Conservation (phyloP, 2,888 invertebrate species). For the Drosophila neutralis region DNA sequence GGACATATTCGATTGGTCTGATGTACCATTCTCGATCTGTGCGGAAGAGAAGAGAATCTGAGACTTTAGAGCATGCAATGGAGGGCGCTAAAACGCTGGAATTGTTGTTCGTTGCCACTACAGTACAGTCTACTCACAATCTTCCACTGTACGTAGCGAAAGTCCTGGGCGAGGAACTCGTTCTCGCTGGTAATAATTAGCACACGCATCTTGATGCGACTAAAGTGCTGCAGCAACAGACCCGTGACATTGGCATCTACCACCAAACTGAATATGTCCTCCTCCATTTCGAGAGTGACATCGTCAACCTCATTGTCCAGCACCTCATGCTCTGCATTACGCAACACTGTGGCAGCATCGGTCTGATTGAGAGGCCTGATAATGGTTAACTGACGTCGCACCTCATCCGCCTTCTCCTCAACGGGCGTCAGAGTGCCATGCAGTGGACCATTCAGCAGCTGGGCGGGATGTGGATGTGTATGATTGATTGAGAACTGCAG, state of each 20-base stretch:
- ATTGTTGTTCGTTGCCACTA: conserved; percentile 30
- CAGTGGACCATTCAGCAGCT: conserved; percentile 62
- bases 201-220: conserved; percentile 81
- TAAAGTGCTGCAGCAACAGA: conserved; percentile 81
- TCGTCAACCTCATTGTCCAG: conserved; percentile 76
- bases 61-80: conserved; percentile 28
- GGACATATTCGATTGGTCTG: conserved; percentile 77
- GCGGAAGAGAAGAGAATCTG: neutral
- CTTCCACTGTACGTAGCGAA: conserved; percentile 84
- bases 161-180: conserved; percentile 82
- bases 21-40: conserved; percentile 83
- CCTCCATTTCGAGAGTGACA: conserved; percentile 71
- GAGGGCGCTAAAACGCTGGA: neutral
- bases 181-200: conserved; percentile 83
- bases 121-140: conserved; percentile 81
- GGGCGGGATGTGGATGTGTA: conserved; percentile 80
- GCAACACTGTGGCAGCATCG: conserved; percentile 68
- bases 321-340: conserved; percentile 77
- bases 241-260: conserved; percentile 84
- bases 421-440: conserved; percentile 76
- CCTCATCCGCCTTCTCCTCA: conserved; percentile 73
- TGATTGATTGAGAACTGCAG: conserved; percentile 81
- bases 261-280: conserved; percentile 81
- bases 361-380: conserved; percentile 71
- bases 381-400: conserved; percentile 70